Evolutionary conservation across 37 sponge, comb jelly and placozoan species (phyloP), one percentile per base, ranked within the genome.

Genomic region (Cliona cf. orientalis): DNA sequence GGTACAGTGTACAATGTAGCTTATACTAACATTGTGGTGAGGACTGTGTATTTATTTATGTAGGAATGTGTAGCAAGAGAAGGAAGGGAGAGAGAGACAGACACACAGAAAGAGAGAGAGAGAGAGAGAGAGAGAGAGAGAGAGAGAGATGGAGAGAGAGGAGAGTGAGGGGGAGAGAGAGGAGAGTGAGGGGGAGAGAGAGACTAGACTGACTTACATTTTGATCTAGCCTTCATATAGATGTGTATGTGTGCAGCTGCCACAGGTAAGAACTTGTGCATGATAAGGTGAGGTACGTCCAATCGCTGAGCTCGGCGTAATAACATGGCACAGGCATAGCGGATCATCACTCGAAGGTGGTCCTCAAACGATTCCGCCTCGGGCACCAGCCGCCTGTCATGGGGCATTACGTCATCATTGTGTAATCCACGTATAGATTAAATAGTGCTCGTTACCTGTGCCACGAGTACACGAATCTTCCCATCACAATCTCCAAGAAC

Each of bases 391-490:
- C 34, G 35, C 46, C 79, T 79, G 44, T 2, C 37, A 19, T 21
- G 32, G 19, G 32, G 37, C 31, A 34, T 5, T 29, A 34, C 7
- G 37, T 11, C 31, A 17, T n/a, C 3, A 1, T 32, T 5, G 66
- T 9, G 66, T n/a, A n/a, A n/a, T n/a, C n/a, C n/a, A n/a, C n/a
- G n/a, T n/a, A n/a, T n/a, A n/a, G n/a, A n/a, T n/a, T n/a, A n/a
- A n/a, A n/a, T n/a, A n/a, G n/a, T n/a, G n/a, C n/a, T 1, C 17
- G 37, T 12, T 40, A 91, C 91, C 74, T 91, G 61, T 86, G 76
- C 91, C 91, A 91, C 0, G 76, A 65, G 71, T 85, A 81, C 6
- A 91, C 81, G 60, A 82, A 86, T 69, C 71, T 86, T 43, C 81
- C 58, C 58, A 91, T 41, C 14, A 81, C 78, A 28, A 82, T 58